These are phyloP conservation scores for Brevipalpus yothersi DNA, from an alignment of 1,140 invertebrate genomes.

Conservation along the genomic window DNA sequence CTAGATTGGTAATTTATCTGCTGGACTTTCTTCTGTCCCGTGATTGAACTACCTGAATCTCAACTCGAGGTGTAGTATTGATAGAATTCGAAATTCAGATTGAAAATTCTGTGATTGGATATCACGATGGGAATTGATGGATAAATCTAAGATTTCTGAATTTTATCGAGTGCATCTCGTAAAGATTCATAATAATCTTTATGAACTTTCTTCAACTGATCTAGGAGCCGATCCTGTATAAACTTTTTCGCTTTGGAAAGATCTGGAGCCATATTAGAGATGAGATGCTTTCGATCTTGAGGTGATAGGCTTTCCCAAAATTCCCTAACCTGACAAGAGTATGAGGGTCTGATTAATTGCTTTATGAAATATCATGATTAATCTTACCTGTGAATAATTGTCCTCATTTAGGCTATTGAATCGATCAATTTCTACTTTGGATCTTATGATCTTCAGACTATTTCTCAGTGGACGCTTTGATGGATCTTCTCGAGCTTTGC, in stretches of 20 bases:
- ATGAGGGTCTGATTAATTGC: background rate
- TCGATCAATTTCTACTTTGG: constrained; percentile 22
- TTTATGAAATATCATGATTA: background rate
- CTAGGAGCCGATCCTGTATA: constrained; percentile 34
- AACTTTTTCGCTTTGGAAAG: constrained; percentile 52
- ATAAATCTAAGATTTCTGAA: constrained; percentile 16
- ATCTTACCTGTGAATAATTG: constrained; percentile 51
- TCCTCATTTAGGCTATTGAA: constrained; percentile 63
- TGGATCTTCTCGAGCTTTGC: constrained; percentile 7
- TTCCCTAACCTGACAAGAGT: constrained; percentile 34
- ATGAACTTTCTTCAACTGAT: constrained; percentile 23
- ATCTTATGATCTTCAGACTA: background rate
- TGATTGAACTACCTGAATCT: too few relatives aligned
- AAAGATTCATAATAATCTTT: constrained; percentile 15
- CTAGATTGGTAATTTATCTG: too few relatives aligned
- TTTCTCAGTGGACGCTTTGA: constrained; percentile 8
- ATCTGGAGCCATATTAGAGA: constrained; percentile 52
- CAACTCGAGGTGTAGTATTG: too few relatives aligned
- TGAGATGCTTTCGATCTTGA: constrained; percentile 39
- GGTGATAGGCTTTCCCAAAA: constrained; percentile 54
- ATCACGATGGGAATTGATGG: too few relatives aligned
- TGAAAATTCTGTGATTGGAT: too few relatives aligned
- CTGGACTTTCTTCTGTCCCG: too few relatives aligned
- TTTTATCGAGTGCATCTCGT: background rate
- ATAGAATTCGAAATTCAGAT: too few relatives aligned